Evolutionary conservation across 2,113 vertebrate species (phyloP), one percentile per base, ranked within the genome.

Genomic region (Protomyctophum bolini): DNA sequence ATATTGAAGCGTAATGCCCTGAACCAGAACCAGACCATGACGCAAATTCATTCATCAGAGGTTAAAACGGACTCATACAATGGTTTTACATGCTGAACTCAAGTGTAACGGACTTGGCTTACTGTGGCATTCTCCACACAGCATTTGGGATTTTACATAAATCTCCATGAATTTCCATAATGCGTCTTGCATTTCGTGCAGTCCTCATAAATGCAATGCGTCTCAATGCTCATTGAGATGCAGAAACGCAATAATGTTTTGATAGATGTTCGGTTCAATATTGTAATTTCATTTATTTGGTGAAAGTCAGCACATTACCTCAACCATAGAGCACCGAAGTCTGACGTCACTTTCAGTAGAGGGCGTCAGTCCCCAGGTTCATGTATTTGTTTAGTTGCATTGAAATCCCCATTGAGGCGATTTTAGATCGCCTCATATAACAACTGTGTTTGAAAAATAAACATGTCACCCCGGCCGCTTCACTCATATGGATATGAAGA

Each of bases 101-200:
- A 61, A 73, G 63, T 57, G 0, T n/a, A 69, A 48, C 69, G 29
- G 14, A 29, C 50, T 51, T 56, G 45, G 41, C 65, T 70, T 10
- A 14, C 70, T 2, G 46, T 79, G 63, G 68, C 64, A 54, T 72
- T 65, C 48, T 10, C 46, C 4, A 2, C 33, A 41, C 33, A 60
- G 63, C 68, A 60, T 72, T 66, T 68, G 45, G 63, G 48, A 66
- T 6, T 81, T 76, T 81, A 10, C 56, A 73, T 76, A 68, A 46
- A 81, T 81, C 68, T 81, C 10, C 63, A 80, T 72, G 28, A 6
- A 80, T 80, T 68, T 70, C 29, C 68, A 33, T 82, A 81, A 73
- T 76, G 7, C 14, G 55, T 48, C 15, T 1, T 48, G 45, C 12
- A 51, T 15, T 56, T 3, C 51, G 10, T 56, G 47, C 67, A 59